A percentile compares a stretch with the other conserved stretches of the same genome.
These are phyloP conservation scores for Callipepla californica DNA, from an alignment of 2,113 vertebrate species.

Conservation along the genomic window DNA sequence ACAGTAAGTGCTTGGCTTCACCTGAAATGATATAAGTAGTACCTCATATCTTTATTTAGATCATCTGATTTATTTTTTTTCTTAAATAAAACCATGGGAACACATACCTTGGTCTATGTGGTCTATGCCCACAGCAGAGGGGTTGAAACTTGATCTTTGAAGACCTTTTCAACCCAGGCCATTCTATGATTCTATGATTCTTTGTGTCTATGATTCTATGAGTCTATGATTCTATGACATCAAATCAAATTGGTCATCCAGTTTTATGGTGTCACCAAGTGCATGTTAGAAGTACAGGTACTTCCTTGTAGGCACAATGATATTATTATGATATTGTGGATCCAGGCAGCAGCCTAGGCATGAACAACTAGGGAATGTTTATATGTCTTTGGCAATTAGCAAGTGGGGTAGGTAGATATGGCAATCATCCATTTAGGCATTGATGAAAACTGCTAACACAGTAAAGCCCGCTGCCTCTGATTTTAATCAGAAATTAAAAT, in stretches of 20 bases:
- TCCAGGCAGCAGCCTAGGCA: not conserved
- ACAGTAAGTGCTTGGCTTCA: not conserved
- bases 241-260: not conserved
- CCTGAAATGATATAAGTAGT: not conserved
- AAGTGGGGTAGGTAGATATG: not conserved
- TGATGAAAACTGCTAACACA: not conserved
- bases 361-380: accelerated
- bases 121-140: too few species aligned
- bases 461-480: not conserved
- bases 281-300: accelerated
- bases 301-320: not conserved
- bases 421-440: not conserved
- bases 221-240: too few species aligned
- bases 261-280: not conserved
- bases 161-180: too few species aligned
- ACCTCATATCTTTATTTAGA: not conserved
- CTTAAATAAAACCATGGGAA: not conserved
- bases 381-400: not conserved
- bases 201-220: too few species aligned
- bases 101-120: too few species aligned
- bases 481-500: not conserved
- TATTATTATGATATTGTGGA: not conserved
- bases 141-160: too few species aligned
- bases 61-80: not conserved
- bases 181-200: too few species aligned